These are phyloP conservation scores for Lampris incognitus DNA, from an alignment of 2,113 vertebrate genomes.

Conservation along the genomic window DNA sequence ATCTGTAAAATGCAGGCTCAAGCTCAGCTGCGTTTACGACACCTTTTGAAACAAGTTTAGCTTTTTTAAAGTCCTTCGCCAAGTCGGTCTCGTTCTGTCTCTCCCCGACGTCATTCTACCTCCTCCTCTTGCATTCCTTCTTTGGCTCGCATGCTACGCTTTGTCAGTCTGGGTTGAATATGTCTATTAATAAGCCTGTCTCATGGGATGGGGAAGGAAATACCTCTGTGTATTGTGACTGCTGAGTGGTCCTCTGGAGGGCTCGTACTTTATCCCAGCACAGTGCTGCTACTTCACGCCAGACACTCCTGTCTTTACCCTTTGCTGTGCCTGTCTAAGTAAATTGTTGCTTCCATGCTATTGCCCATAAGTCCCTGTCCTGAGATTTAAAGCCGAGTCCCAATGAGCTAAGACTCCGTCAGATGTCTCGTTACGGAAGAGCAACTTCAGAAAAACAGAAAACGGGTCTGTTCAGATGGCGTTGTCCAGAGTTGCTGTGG, in stretches of 20 bases:
- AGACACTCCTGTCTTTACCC: background rate
- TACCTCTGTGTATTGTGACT: background rate
- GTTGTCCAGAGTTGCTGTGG: background rate
- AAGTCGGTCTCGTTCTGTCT: too few species aligned
- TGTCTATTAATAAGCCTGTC: background rate
- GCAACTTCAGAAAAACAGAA: background rate
- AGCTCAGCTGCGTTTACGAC: too few species aligned
- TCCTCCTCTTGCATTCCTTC: background rate
- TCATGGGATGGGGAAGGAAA: background rate
- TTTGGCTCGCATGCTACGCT: background rate
- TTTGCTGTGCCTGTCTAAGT: background rate
- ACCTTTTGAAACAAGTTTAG: too few species aligned
- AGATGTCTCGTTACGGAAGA: background rate
- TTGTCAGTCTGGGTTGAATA: background rate
- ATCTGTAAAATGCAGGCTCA: too few species aligned
- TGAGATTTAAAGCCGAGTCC: background rate
- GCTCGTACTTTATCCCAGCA: background rate
- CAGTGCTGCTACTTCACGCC: background rate
- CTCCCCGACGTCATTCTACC: too few species aligned
- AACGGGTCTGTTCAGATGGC: background rate
- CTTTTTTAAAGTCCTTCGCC: too few species aligned
- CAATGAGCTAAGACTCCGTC: too few species aligned
- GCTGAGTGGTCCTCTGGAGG: background rate
- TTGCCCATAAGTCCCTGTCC: background rate
- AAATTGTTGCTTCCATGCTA: background rate